These are phyloP conservation scores for Hippoglossus hippoglossus DNA, from an alignment of 2,797 vertebrate species.

Conservation along the genomic window DNA sequence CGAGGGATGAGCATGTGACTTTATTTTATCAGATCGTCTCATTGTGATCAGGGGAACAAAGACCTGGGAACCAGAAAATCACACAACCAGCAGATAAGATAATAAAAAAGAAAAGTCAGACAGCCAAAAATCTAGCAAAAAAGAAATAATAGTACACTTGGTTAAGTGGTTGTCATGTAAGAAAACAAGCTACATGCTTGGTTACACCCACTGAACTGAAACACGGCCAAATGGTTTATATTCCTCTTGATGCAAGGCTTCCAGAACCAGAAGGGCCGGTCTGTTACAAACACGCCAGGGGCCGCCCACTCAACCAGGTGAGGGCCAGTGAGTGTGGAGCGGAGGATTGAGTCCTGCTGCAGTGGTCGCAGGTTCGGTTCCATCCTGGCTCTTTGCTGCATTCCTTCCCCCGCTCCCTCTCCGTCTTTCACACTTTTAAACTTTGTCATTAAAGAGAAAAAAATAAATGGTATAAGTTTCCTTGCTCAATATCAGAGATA, in stretches of 20 bases:
- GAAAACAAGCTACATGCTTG: too few relatives aligned
- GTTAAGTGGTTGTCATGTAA: too few relatives aligned
- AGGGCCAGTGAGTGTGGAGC: too few relatives aligned
- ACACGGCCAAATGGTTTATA: background rate
- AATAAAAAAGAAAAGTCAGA: too few relatives aligned
- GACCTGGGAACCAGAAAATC: too few relatives aligned
- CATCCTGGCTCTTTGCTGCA: background rate
- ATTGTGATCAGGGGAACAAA: too few relatives aligned
- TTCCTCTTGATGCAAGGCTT: background rate
- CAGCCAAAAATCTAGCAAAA: too few relatives aligned
- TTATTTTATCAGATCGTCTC: background rate
- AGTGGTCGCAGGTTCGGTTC: too few relatives aligned
- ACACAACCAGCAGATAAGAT: background rate
- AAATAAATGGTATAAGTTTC: background rate
- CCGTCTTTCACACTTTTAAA: background rate
- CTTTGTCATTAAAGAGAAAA: too few relatives aligned
- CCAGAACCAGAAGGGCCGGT: background rate
- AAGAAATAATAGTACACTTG: too few relatives aligned
- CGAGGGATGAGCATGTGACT: constrained; percentile 2
- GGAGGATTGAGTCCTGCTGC: too few relatives aligned
- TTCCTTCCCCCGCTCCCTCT: background rate
- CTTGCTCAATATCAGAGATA: background rate
- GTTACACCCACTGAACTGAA: background rate
- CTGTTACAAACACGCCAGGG: background rate
- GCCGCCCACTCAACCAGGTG: too few relatives aligned